Percentiles rank a stretch among this genome's conserved stretches.
Conservation (phyloP, 2,113 vertebrate species). For the Microcebus griseorufus region DNA sequence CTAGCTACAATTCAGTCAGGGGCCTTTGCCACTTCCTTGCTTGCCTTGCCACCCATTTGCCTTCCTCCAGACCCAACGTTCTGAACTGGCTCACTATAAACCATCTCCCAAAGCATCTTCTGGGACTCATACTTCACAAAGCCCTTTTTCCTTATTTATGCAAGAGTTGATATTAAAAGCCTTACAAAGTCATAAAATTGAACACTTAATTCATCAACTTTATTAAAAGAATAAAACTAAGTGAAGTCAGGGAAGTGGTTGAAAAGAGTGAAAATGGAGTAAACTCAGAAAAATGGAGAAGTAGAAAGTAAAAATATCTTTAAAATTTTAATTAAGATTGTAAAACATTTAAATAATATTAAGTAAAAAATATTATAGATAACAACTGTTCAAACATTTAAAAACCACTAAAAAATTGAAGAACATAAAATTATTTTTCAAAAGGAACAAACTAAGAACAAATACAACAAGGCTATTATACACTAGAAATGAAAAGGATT, state of each 20-base stretch:
- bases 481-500: not conserved
- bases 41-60: too few species aligned
- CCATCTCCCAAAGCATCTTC: not conserved
- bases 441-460: not conserved
- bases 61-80: too few species aligned
- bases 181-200: slow-evolving; percentile 10
- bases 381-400: not conserved
- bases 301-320: slow-evolving; percentile 8
- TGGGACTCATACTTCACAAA: not conserved
- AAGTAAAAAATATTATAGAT: not conserved
- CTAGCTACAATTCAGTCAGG: too few species aligned
- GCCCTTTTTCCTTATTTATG: not conserved
- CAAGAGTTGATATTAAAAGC: not conserved
- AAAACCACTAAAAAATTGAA: not conserved
- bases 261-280: not conserved
- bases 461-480: not conserved
- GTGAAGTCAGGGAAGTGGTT: not conserved
- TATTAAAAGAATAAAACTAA: slow-evolving; percentile 22
- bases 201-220: not conserved
- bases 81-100: not conserved
- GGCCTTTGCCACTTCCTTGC: too few species aligned
- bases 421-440: not conserved
- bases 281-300: not conserved
- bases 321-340: not conserved
- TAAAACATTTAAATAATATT: not conserved